Percentiles rank a stretch among this genome's conserved stretches.
These are phyloP conservation scores for Neosilurus hyrtlii DNA, from an alignment of 2,797 vertebrate genomes.

Conservation along the genomic window DNA sequence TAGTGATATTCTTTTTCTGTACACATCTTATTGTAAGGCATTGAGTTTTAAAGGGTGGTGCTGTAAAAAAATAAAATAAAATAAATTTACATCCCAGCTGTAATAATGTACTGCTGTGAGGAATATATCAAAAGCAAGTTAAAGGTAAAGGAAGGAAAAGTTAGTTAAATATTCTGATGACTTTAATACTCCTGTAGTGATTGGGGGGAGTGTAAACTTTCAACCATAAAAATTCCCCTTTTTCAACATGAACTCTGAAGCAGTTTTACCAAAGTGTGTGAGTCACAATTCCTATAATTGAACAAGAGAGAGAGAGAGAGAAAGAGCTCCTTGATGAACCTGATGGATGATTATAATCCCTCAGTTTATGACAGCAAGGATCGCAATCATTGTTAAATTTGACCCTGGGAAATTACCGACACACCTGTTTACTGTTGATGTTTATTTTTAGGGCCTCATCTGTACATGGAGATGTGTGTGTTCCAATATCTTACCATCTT, in stretches of 20 bases:
- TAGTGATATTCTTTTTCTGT: neutral
- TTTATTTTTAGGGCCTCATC: neutral
- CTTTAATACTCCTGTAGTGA: neutral
- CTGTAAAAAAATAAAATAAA: neutral
- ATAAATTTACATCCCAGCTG: neutral
- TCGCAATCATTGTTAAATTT: neutral
- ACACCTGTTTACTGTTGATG: neutral
- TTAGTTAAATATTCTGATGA: neutral
- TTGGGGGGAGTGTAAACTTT: neutral
- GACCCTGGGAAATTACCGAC: neutral
- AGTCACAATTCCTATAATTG: too few species aligned
- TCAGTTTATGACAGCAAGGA: neutral
- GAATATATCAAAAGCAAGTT: neutral
- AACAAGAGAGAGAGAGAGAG: too few species aligned
- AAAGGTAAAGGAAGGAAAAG: neutral
- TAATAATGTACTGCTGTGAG: neutral
- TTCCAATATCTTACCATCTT: neutral
- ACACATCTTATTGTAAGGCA: neutral
- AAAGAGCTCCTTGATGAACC: slow-evolving; percentile 29
- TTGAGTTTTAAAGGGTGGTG: neutral
- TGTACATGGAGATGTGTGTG: neutral
- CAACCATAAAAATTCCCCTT: neutral
- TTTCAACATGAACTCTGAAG: neutral
- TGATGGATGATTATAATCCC: slow-evolving; percentile 13
- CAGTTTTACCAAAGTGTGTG: neutral